Percentiles rank a stretch among this genome's conserved stretches.
phyloP scores from a whole-genome alignment of 1,140 invertebrate species.

The Paraescarpia echinospica region DNA sequence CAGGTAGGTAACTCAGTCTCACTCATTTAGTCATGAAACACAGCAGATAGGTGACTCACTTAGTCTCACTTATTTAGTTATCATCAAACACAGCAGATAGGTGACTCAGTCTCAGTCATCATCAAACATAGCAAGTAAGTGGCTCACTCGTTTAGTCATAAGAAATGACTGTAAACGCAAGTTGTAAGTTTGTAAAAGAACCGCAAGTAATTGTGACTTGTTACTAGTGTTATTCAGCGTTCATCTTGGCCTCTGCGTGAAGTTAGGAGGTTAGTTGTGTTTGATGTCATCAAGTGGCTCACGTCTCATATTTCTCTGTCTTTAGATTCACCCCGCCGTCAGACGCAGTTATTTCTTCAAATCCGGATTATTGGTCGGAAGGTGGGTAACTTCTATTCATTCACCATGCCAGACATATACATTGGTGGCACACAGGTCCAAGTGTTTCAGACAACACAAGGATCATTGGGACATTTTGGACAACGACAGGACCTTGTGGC shows the following conservation, averaged over 20 bases:
- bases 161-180: neutral
- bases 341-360: neutral
- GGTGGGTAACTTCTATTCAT: neutral
- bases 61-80: neutral
- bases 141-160: no score
- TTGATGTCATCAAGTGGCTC: neutral
- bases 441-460: no score
- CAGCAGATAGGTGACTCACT: no score
- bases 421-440: no score
- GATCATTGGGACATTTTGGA: no score
- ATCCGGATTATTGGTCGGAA: neutral
- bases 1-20: neutral
- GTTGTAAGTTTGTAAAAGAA: neutral
- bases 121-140: no score
- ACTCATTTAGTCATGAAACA: no score
- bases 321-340: neutral
- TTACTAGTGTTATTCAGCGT: neutral
- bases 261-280: neutral
- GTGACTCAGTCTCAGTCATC: neutral
- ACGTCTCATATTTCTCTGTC: neutral
- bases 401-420: neutral
- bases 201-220: neutral
- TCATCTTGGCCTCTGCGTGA: neutral
- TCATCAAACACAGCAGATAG: conserved; percentile 25
- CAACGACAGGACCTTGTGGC: no score